phyloP scores from a whole-genome alignment of 2,888 invertebrate species.

The Azorinus chamasolen region DNA sequence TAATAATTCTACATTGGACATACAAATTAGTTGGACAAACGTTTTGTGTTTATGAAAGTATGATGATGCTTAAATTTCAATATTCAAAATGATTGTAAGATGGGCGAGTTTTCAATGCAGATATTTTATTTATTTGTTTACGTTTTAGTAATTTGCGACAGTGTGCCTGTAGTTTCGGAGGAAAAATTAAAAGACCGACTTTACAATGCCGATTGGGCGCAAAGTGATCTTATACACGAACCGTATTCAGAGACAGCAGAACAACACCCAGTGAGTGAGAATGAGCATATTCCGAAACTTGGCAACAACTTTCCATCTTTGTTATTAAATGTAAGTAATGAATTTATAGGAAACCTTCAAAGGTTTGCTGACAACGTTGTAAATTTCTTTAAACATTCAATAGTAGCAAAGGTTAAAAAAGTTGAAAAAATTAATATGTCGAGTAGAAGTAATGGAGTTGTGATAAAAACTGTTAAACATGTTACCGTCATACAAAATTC shows the following conservation, averaged over 20 bases:
- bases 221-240: too few relatives aligned
- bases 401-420: too few relatives aligned
- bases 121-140: constrained; percentile 33
- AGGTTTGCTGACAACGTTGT: too few relatives aligned
- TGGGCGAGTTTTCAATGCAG: constrained; percentile 35
- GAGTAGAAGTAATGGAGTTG: not conserved
- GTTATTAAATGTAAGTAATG: not conserved
- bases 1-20: too few relatives aligned
- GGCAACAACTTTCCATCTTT: too few relatives aligned
- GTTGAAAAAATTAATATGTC: not conserved
- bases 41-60: too few relatives aligned
- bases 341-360: too few relatives aligned
- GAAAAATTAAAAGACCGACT: not conserved
- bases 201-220: too few relatives aligned
- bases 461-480: not conserved
- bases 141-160: constrained; percentile 12
- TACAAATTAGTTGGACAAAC: too few relatives aligned
- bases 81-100: constrained; percentile 49
- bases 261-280: not conserved
- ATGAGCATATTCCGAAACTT: not conserved
- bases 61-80: too few relatives aligned
- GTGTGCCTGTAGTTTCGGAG: constrained; percentile 15
- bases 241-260: not conserved
- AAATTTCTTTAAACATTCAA: too few relatives aligned
- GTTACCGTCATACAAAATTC: not conserved